phyloP scores from a whole-genome alignment of 2,888 invertebrate species.

The Atethmia centrago region DNA sequence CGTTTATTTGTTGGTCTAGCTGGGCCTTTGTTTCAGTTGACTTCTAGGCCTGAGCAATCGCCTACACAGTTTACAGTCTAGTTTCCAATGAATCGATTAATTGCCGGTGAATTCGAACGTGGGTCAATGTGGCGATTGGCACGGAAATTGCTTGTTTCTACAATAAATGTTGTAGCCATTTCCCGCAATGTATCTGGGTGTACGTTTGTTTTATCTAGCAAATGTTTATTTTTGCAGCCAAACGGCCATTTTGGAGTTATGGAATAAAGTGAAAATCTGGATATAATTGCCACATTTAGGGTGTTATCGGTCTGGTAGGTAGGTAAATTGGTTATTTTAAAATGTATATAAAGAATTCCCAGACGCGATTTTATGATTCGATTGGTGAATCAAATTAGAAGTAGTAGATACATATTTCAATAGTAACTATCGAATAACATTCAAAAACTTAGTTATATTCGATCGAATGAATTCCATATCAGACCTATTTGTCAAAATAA shows the following conservation, averaged over 20 bases:
- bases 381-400: slow-evolving; percentile 21
- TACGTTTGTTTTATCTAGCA: slow-evolving; percentile 47
- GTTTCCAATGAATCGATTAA: slow-evolving; percentile 55
- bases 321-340: slow-evolving; percentile 3
- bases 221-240: slow-evolving; percentile 45
- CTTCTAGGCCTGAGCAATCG: slow-evolving; percentile 23
- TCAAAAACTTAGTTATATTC: slow-evolving; percentile 14
- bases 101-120: slow-evolving; percentile 51
- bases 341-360: slow-evolving; percentile 14
- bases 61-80: slow-evolving; percentile 31
- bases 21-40: slow-evolving; percentile 36
- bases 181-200: slow-evolving; percentile 42
- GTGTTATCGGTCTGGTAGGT: neutral
- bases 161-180: slow-evolving; percentile 44
- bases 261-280: slow-evolving; percentile 26
- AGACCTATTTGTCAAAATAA: slow-evolving; percentile 46
- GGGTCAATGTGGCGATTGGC: slow-evolving; percentile 57
- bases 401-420: slow-evolving; percentile 9
- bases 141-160: slow-evolving; percentile 57
- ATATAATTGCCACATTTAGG: slow-evolving; percentile 8
- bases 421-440: slow-evolving; percentile 7
- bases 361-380: slow-evolving; percentile 10
- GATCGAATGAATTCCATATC: slow-evolving; percentile 22
- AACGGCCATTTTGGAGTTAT: slow-evolving; percentile 27
- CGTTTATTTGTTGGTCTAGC: slow-evolving; percentile 27